Base-by-base conservation (phyloP, 2,797 vertebrate species). In the Pangasius mekongensis region DNA sequence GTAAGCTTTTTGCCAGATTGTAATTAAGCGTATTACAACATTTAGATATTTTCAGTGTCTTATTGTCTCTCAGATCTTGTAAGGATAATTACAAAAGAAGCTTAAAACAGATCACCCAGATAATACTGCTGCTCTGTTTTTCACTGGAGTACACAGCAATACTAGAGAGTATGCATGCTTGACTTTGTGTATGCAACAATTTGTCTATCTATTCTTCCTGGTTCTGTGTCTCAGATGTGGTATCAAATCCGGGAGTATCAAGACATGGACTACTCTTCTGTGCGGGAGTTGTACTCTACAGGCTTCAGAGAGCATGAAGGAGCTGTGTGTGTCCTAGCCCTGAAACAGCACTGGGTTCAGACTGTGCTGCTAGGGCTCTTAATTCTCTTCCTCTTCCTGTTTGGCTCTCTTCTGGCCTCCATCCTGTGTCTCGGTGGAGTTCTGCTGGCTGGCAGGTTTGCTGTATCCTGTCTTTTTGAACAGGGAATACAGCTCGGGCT, bases 241-340 rank as follows among this genome's bases (percentile, higher is more conserved):
- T 91, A 52, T 76, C 64, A 66, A 76, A 90, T 91, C 74, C 82
- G 87, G 33, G 82, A 89, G 85, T 91, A 90, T 91, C 83, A 11
- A 74, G 88, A 92, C 60, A 62, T 74, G 11, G 89, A 92, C 87
- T 93, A 91, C 30, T 69, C 87, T 27, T 86, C 84, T 73, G 92
- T 92, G 66, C 60, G 87, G 24, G 87, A 83, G 1, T 62, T 93
- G 71, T 91, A 91, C 43, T 74, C 87, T 67, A 81, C 88, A 39
- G 88, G 87, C 4, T 91, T 92, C 60, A 80, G 86, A 71, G 89
- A 92, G 71, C 88, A 92, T 54, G 77, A 67, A 52, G 64, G 87
- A 52, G 89, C 78, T 47, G 89, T 92, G 27, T 92, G 77, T 82
- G 3, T 89, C 64, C 87, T 90, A 56, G 22, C 82, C 52, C 87